These are phyloP conservation scores for Ecdyonurus torrentis DNA, from an alignment of 2,888 invertebrate genomes.

Conservation along the genomic window DNA sequence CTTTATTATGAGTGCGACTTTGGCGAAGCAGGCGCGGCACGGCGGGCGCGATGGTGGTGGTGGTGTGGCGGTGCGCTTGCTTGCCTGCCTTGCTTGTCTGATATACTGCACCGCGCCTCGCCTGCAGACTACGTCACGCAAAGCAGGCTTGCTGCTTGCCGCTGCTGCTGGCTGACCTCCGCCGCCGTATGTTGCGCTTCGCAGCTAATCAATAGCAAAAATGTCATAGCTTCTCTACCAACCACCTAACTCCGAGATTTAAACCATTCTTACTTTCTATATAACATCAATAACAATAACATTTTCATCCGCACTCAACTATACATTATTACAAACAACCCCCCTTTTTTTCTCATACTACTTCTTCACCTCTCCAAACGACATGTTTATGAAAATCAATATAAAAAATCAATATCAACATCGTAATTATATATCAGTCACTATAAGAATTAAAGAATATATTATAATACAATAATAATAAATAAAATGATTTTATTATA, in stretches of 20 bases:
- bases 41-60: background rate
- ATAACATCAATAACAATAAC: background rate
- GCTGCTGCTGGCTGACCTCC: background rate
- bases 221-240: background rate
- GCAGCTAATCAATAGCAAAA: constrained; percentile 4
- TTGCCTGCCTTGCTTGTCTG: too few species aligned
- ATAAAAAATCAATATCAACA: background rate
- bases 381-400: background rate
- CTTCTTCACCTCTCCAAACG: too few species aligned
- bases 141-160: background rate
- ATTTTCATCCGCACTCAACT: too few species aligned
- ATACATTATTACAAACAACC: too few species aligned
- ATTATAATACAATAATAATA: constrained; percentile 28
- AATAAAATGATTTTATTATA: too few species aligned
- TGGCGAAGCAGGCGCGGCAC: background rate
- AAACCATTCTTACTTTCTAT: background rate
- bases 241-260: background rate
- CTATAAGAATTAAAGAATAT: constrained; percentile 19
- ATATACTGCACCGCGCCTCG: constrained; percentile 5
- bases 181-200: constrained; percentile 3
- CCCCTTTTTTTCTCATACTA: too few species aligned
- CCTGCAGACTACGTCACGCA: constrained; percentile 3
- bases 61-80: background rate
- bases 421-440: background rate
- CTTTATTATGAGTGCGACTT: too few species aligned